Evolutionary conservation across 2,888 invertebrate species (phyloP).

Genomic region (Phytoseiulus persimilis): DNA sequence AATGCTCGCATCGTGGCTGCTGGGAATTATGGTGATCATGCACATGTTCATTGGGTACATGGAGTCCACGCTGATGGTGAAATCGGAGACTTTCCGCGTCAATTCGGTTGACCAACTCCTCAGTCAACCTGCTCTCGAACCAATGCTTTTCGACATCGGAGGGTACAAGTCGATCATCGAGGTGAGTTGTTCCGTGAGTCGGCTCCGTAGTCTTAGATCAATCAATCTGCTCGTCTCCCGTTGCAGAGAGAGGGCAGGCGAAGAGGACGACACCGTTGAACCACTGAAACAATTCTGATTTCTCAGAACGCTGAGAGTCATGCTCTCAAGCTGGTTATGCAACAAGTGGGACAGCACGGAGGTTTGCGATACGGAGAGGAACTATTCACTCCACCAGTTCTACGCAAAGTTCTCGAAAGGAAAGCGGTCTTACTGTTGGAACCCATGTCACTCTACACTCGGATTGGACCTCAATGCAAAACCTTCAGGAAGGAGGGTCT

Average conservation of each 20-base stretch:
- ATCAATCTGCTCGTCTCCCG: too few species aligned
- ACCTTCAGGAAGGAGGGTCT: neutral
- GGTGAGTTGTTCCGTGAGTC: neutral
- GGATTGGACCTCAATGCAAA: neutral
- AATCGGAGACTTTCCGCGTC: slow-evolving; percentile 19
- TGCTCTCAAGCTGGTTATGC: neutral
- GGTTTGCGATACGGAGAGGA: neutral
- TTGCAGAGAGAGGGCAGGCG: too few species aligned
- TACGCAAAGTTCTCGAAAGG: neutral
- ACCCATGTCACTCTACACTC: neutral
- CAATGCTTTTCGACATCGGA: slow-evolving; percentile 9
- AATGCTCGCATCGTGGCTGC: neutral
- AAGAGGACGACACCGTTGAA: too few species aligned
- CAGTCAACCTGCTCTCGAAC: neutral
- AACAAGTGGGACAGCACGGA: neutral
- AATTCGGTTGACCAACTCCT: slow-evolving; percentile 16
- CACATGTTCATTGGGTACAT: slow-evolving; percentile 22
- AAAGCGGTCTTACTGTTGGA: slow-evolving; percentile 22
- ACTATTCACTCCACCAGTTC: neutral
- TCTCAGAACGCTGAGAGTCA: slow-evolving; percentile 7
- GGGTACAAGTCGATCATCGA: slow-evolving; percentile 22
- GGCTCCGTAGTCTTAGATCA: too few species aligned
- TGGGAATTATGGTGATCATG: slow-evolving; percentile 30
- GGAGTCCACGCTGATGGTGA: slow-evolving; percentile 21
- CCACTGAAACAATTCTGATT: neutral